These are phyloP conservation scores for Leucophenga varia DNA, from an alignment of 1,140 invertebrate genomes.

Conservation along the genomic window DNA sequence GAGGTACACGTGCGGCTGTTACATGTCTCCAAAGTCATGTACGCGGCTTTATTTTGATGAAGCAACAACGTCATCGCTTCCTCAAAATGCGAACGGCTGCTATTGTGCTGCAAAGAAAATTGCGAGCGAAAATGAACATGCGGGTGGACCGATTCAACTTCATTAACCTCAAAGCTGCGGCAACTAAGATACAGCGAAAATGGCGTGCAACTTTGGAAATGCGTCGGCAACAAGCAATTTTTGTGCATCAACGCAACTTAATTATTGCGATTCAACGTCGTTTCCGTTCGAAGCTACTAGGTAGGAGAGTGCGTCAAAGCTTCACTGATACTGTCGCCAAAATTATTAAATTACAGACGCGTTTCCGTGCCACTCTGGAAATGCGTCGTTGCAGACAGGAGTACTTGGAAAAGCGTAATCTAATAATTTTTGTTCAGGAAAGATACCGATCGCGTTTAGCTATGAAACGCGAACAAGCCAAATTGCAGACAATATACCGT, in stretches of 20 bases:
- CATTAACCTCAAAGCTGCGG: constrained; percentile 3
- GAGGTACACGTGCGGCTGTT: constrained; percentile 34
- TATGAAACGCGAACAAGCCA: constrained; percentile 22
- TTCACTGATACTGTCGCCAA: too few relatives aligned
- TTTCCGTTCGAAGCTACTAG: constrained; percentile 31
- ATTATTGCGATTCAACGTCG: constrained; percentile 33
- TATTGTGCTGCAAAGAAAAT: constrained; percentile 22
- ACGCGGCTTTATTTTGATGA: constrained; percentile 35
- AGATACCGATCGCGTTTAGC: constrained; percentile 19
- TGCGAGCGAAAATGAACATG: constrained; percentile 22
- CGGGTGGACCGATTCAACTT: constrained; percentile 7
- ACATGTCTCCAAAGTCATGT: constrained; percentile 56
- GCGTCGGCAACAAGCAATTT: constrained; percentile 19
- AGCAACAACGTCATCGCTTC: constrained; percentile 20
- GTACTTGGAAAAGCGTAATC: neutral
- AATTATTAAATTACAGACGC: constrained; percentile 31
- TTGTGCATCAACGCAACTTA: constrained; percentile 11
- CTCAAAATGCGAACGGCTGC: constrained; percentile 17
- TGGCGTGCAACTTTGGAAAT: constrained; percentile 26
- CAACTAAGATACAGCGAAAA: constrained; percentile 22
- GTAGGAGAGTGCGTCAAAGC: too few relatives aligned
- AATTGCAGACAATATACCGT: constrained; percentile 18
- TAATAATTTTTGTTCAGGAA: constrained; percentile 27
- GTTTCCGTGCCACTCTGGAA: neutral
- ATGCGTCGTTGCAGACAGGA: constrained; percentile 20